These are phyloP conservation scores for Batillaria attramentaria DNA, from an alignment of 1,140 invertebrate genomes.

Conservation along the genomic window DNA sequence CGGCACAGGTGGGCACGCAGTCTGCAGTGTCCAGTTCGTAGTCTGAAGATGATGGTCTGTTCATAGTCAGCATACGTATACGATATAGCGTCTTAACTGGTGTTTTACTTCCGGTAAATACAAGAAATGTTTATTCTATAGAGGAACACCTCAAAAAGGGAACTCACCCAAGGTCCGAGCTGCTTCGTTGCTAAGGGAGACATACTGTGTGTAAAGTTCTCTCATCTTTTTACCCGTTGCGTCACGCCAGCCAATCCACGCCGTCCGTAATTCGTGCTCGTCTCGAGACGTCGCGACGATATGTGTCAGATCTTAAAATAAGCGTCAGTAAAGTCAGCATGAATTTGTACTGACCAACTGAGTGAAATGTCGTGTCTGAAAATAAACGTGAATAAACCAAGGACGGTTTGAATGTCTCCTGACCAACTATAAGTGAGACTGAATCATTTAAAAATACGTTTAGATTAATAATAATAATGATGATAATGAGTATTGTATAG, in stretches of 20 bases:
- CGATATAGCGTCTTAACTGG: no score
- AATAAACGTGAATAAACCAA: background rate
- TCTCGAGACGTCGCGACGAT: constrained; percentile 58
- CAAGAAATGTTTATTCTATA: background rate
- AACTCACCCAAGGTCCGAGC: constrained; percentile 70
- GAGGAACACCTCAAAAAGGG: background rate
- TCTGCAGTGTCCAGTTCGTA: no score
- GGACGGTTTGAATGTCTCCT: background rate
- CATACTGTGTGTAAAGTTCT: constrained; percentile 83
- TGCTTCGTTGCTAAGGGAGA: constrained; percentile 85
- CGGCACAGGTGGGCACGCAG: no score
- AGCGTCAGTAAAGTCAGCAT: background rate
- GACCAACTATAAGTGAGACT: background rate
- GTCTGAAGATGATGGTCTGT: no score
- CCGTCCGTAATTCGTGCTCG: constrained; percentile 46
- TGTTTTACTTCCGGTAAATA: no score
- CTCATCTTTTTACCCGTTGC: constrained; percentile 81
- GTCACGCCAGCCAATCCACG: constrained; percentile 86
- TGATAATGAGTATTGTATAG: no score
- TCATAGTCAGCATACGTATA: no score
- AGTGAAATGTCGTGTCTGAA: no score
- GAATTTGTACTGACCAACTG: background rate
- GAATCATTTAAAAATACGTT: background rate
- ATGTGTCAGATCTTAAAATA: constrained; percentile 55
- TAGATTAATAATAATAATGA: background rate